These are phyloP conservation scores for Corapipo altera DNA, from an alignment of 2,113 vertebrate species.

Conservation along the genomic window DNA sequence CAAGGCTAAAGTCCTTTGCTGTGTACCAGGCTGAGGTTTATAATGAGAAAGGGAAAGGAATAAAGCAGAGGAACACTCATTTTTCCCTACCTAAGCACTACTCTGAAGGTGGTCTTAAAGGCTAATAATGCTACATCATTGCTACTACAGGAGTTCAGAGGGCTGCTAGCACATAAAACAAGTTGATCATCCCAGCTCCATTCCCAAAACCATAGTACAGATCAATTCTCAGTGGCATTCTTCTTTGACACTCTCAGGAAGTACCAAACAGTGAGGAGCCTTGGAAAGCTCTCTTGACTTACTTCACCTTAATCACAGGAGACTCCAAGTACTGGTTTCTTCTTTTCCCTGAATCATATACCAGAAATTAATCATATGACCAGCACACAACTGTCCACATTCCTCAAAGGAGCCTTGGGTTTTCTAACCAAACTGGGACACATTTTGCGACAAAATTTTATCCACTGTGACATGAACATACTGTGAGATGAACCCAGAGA, in stretches of 20 bases:
- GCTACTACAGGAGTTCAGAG: neutral
- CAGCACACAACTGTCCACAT: neutral
- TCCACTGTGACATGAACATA: neutral
- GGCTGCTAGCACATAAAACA: neutral
- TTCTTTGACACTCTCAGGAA: neutral
- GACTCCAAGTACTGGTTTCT: neutral
- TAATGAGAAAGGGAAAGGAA: neutral
- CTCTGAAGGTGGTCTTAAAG: neutral
- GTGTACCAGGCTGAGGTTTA: neutral
- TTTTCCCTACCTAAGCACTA: neutral
- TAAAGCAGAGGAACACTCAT: neutral
- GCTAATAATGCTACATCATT: neutral
- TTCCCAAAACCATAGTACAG: neutral
- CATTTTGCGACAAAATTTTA: neutral
- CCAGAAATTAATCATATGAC: neutral
- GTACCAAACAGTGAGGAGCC: neutral
- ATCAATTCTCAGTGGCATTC: neutral
- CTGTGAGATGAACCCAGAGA: fast-evolving
- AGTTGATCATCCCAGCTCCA: neutral
- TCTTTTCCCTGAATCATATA: neutral
- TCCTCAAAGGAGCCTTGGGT: neutral
- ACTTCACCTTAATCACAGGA: neutral
- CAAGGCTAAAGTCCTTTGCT: neutral
- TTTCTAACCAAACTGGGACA: neutral
- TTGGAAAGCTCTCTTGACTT: neutral